Evolutionary conservation across 2,888 invertebrate genomes (phyloP).

Genomic region (Sarcophaga rosellei): DNA sequence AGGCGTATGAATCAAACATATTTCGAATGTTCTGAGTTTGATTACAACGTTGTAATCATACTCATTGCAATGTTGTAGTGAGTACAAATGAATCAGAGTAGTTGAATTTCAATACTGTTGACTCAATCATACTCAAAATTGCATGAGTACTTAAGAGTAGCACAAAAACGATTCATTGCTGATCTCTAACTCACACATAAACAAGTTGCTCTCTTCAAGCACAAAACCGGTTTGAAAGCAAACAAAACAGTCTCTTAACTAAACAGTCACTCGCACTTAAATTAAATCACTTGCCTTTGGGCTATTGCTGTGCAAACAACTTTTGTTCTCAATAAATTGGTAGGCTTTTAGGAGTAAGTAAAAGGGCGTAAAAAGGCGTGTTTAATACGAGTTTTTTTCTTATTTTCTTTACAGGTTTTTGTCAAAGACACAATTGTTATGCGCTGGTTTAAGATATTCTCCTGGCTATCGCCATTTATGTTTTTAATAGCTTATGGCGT

Average conservation of each 20-base stretch:
- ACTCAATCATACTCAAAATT: no score
- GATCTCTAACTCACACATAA: no score
- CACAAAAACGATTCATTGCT: no score
- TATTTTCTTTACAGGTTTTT: conserved; percentile 83
- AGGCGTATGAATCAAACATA: no score
- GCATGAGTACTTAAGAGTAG: no score
- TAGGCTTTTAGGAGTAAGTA: not conserved
- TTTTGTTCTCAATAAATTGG: not conserved
- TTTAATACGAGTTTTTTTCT: not conserved
- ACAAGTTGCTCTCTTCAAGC: no score
- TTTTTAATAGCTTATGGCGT: conserved; percentile 82
- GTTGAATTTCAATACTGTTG: no score
- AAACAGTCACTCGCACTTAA: not conserved
- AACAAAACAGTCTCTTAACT: not conserved
- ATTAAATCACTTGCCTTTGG: not conserved
- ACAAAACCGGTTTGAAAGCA: not conserved
- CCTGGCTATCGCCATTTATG: conserved; percentile 86
- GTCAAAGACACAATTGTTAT: conserved; percentile 87
- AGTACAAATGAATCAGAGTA: no score
- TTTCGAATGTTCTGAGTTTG: no score
- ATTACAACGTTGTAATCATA: no score
- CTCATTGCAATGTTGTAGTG: no score
- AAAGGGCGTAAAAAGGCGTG: not conserved
- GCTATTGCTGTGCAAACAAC: not conserved
- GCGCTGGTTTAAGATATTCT: conserved; percentile 86